Evolutionary conservation across 2,888 invertebrate genomes (phyloP).

Genomic region (Drosophila borborema): DNA sequence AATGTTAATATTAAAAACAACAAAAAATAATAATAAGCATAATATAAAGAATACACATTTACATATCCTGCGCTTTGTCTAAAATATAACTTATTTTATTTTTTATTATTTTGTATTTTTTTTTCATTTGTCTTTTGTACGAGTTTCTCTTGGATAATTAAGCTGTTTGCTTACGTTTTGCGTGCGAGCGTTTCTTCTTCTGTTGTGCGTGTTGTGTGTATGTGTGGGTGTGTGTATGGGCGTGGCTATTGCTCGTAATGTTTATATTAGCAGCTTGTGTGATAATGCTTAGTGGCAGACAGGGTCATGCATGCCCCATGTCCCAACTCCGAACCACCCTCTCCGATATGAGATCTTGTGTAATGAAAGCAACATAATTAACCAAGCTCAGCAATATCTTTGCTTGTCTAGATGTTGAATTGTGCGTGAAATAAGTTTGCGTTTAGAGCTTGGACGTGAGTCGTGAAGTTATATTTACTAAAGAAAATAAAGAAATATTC

Average conservation of each 20-base stretch:
- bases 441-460: neutral
- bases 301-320: neutral
- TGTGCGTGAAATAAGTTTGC: constrained; percentile 21
- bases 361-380: constrained; percentile 49
- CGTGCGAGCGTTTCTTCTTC: constrained; percentile 38
- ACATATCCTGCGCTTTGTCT: neutral
- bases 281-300: constrained; percentile 44
- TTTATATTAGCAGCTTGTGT: constrained; percentile 60
- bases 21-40: no score
- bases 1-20: no score
- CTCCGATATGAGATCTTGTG: constrained; percentile 16
- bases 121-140: constrained; percentile 27
- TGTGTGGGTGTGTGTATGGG: constrained; percentile 10
- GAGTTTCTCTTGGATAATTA: constrained; percentile 63
- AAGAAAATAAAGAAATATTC: neutral
- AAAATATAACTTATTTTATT: neutral
- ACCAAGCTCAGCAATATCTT: constrained; percentile 19
- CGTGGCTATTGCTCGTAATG: constrained; percentile 43
- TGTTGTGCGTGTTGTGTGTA: constrained; percentile 21
- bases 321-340: neutral
- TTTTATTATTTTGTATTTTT: neutral
- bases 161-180: constrained; percentile 56
- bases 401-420: constrained; percentile 17
- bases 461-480: neutral
- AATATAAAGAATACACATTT: no score